Conservation (phyloP, 2,113 vertebrate genomes). For the Malurus elegans region DNA sequence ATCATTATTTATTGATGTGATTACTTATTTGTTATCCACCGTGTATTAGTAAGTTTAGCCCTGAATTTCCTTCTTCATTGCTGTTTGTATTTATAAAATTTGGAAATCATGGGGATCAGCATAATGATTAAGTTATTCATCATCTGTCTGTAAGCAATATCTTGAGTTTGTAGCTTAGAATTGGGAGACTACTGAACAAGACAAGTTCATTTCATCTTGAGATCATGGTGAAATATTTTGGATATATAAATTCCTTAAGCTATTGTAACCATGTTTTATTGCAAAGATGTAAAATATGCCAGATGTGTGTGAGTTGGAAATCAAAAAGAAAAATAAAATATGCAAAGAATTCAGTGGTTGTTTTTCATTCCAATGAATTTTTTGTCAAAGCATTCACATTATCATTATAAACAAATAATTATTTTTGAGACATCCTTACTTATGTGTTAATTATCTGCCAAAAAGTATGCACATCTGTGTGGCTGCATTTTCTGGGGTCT, state of each 20-base stretch:
- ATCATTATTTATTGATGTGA: slow-evolving; percentile 97
- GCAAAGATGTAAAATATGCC: slow-evolving; percentile 99
- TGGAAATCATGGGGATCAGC: slow-evolving; percentile 79
- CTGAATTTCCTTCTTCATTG: slow-evolving; percentile 93
- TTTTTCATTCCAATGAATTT: slow-evolving; percentile 58
- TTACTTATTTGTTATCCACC: slow-evolving; percentile 89
- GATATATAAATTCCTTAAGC: slow-evolving; percentile 98
- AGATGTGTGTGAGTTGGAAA: slow-evolving; percentile 94
- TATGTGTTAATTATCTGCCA: background rate
- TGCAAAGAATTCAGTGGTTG: slow-evolving; percentile 94
- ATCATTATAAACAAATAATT: background rate
- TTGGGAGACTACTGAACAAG: slow-evolving; percentile 81
- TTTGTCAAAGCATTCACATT: background rate
- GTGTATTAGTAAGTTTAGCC: slow-evolving; percentile 89
- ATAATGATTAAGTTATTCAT: slow-evolving; percentile 93
- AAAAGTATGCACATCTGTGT: background rate
- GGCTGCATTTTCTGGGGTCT: background rate
- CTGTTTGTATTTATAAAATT: slow-evolving; percentile 94
- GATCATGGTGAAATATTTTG: slow-evolving; percentile 95
- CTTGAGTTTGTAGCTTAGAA: slow-evolving; percentile 94
- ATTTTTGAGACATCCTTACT: background rate
- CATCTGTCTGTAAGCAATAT: slow-evolving; percentile 97
- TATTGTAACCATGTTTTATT: slow-evolving; percentile 99
- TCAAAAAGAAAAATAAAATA: slow-evolving; percentile 97
- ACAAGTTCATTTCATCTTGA: slow-evolving; percentile 82